Conservation (phyloP, 2,113 vertebrate genomes). For the Gopherus flavomarginatus region DNA sequence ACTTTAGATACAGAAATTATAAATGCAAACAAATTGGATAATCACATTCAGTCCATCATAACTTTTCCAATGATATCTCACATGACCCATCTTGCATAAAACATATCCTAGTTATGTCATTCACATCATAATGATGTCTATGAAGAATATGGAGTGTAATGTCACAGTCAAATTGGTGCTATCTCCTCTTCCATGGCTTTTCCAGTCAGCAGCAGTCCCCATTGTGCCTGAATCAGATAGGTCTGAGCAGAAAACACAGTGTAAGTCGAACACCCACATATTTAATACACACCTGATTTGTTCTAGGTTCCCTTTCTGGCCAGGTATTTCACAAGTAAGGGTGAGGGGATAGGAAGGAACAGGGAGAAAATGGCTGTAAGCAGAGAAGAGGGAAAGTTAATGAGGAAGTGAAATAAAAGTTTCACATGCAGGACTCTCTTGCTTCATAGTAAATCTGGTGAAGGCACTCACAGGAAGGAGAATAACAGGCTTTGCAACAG, state of each 20-base stretch:
- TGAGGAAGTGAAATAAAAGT: neutral
- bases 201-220: neutral
- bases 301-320: neutral
- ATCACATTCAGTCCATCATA: no score
- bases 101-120: no score
- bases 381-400: conserved; percentile 7
- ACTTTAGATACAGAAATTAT: no score
- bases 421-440: neutral
- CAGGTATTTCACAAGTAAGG: neutral
- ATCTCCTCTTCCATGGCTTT: neutral
- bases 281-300: neutral
- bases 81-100: no score
- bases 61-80: no score
- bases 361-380: neutral
- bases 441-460: neutral
- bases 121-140: no score
- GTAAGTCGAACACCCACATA: neutral
- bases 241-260: neutral
- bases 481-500: conserved; percentile 11
- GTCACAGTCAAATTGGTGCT: neutral
- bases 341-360: neutral
- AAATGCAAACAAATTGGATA: no score
- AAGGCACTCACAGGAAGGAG: neutral
- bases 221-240: neutral
- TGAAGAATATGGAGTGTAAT: no score